Conservation (phyloP, 2,888 invertebrate species). For the Patella ulyssiponensis region DNA sequence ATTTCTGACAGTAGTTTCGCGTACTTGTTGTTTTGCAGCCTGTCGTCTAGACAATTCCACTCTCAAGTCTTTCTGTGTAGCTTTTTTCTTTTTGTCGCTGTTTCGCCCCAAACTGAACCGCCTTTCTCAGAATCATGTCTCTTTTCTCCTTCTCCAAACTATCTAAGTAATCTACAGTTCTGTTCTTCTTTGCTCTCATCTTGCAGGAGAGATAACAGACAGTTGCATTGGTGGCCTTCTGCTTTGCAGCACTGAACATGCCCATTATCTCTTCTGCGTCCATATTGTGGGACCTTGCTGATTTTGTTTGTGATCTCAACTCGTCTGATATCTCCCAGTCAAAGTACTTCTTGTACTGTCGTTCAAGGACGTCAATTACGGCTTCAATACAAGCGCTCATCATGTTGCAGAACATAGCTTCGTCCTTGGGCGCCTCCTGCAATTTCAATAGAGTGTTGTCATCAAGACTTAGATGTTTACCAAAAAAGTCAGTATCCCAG, state of each 20-base stretch:
- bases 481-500: constrained; percentile 17
- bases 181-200: constrained; percentile 14
- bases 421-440: background rate
- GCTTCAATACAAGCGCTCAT: constrained; percentile 14
- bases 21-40: constrained; percentile 18
- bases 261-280: constrained; percentile 39
- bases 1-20: constrained; percentile 23
- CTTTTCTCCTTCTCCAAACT: constrained; percentile 16
- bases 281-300: constrained; percentile 33
- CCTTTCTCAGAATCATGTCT: constrained; percentile 13
- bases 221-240: constrained; percentile 30
- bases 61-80: constrained; percentile 1
- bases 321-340: constrained; percentile 22
- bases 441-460: background rate
- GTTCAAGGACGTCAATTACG: constrained; percentile 26
- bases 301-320: background rate
- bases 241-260: constrained; percentile 32
- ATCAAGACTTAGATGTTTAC: background rate
- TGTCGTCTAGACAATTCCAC: constrained; percentile 15
- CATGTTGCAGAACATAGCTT: constrained; percentile 14
- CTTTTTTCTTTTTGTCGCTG: constrained; percentile 16
- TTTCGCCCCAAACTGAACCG: constrained; percentile 13
- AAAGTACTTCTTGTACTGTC: constrained; percentile 34
- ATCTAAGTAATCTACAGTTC: background rate
- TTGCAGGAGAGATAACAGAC: constrained; percentile 29